Base-by-base conservation (phyloP, 2,888 invertebrate genomes). In the Zygothrica quintamaculata region DNA sequence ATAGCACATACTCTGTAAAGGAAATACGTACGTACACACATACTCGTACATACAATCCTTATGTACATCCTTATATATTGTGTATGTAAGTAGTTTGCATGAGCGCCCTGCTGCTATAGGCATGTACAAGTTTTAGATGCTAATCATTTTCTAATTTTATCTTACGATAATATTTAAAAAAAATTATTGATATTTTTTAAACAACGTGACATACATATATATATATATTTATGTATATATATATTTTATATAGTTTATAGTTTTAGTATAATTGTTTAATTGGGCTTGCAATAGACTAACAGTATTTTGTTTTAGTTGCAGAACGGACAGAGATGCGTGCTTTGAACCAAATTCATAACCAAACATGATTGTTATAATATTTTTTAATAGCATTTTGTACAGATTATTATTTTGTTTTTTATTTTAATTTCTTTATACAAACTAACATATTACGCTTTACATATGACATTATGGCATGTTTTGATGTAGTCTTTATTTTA, bases 361-460 rank as follows among this genome's bases (percentile, higher is more conserved):
- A 84, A 82, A 87, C 87, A 75, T 75, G 59, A 72, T 81, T 81
- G 87, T 81, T 81, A 81, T 84, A 87, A 87, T 81, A 84, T 81
- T 72, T 84, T 80, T 84, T 74, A 72, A 80, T 81, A 59, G 77
- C 84, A 77, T 81, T 80, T 64, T 81, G 80, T 81, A 81, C 87
- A 81, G 80, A 65, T 76, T 62, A 65, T 74, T 77, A 65, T 47
- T 71, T 81, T 81, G 57, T 67, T 65, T 52, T 60, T 57, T 53
- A 26, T 57, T 44, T 56, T 59, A 36, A 46, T 44, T 57, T 66
- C 42, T 62, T 39, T 68, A 67, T 16, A 39, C 36, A 55, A 55
- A 25, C 51, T 72, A 66, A 58, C 48, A 69, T 67, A 68, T 59
- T 51, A 66, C 64, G 65, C 75, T 80, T 82, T 70, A 82, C 67